Evolutionary conservation across 2,113 vertebrate genomes (phyloP), one percentile per base, ranked within the genome.

Genomic region (Epinephelus cyanopodus): DNA sequence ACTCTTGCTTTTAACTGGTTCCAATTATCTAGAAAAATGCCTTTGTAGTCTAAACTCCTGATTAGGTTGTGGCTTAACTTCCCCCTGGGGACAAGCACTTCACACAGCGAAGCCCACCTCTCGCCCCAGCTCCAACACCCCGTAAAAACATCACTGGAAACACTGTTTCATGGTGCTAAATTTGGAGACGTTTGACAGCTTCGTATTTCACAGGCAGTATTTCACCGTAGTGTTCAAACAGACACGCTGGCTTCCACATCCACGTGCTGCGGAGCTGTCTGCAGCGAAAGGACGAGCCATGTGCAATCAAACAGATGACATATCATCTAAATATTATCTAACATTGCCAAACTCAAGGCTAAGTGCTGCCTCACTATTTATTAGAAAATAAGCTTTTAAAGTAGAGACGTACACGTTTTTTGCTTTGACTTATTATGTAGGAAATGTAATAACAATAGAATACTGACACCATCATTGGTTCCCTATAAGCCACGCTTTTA

Each of bases 11-110:
- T 90, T 87, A 71, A 77, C 76, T 83, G 80, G 53, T 68, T 76
- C 53, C 71, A 83, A 82, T 89, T 84, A 87, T 77, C 45, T 27
- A 17, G 29, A 78, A 67, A 88, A 86, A 92, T 83, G 54, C 48
- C 83, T 92, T 84, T 92, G 84, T 84, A 83, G 84, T 87, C 79
- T 66, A n/a, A 74, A 67, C 29, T 68, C 75, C 50, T 83, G 69
- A 90, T 83, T 74, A 74, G 82, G 45, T 80, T 64, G 58, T 58
- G 3, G 67, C 57, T 82, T 81, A 66, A 79, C 71, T 52, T 48
- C 25, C 48, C 83, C 67, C 82, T n/a, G 0, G 89, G 86, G 84
- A 82, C 17, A 18, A 10, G 13, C 82, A 65, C 64, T 82, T 85
- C 23, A 77, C 60, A 63, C 18, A 4, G 29, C 4, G 11, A 33